These are phyloP conservation scores for Lacerta viridis DNA, from an alignment of 2,797 vertebrate genomes.

Conservation along the genomic window DNA sequence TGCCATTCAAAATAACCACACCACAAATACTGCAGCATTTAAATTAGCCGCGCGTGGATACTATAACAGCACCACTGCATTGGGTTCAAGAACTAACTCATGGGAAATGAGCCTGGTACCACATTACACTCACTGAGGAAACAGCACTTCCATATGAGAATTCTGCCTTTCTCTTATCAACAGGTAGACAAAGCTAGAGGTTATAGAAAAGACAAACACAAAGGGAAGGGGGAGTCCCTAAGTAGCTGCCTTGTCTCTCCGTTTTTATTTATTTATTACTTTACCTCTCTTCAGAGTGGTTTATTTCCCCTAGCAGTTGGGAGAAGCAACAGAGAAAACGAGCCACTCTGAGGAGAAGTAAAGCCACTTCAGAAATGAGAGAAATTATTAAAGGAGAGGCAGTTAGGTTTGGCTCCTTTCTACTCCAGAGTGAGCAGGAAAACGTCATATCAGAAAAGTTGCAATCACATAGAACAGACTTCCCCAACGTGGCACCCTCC, in stretches of 20 bases:
- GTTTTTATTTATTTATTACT: background rate
- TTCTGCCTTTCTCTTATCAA: background rate
- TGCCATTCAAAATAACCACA: background rate
- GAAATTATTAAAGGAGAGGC: background rate
- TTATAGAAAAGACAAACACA: background rate
- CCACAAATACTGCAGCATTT: background rate
- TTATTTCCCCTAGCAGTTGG: background rate
- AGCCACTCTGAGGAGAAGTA: background rate
- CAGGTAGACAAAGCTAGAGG: background rate
- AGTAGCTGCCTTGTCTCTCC: background rate
- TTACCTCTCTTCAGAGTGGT: background rate
- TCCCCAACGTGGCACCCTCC: no score
- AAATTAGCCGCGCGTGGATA: background rate
- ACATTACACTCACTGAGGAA: background rate
- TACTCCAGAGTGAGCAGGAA: background rate
- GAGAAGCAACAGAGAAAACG: background rate
- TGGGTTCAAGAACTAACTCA: background rate
- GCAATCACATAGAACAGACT: no score
- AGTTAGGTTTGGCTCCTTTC: background rate
- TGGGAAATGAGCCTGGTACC: background rate
- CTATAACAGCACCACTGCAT: background rate
- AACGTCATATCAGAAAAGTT: background rate
- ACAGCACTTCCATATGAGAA: background rate
- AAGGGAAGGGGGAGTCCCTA: background rate
- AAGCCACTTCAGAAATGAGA: background rate